phyloP scores from a whole-genome alignment of 2,888 invertebrate genomes.

The Disparrhopalites patrizii region DNA sequence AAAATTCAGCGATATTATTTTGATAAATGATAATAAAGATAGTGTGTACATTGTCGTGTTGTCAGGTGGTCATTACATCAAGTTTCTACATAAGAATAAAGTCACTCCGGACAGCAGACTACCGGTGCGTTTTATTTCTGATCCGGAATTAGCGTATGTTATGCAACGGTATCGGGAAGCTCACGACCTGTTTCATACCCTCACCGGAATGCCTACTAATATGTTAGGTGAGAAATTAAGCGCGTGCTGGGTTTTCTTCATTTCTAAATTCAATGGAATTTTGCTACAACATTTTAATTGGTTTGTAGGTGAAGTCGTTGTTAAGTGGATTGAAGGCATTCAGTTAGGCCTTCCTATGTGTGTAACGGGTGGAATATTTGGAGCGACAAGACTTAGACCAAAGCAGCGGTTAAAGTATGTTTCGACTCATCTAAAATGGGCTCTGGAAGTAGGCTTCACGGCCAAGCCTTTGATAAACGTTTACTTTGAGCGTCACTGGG shows the following conservation, averaged over 20 bases:
- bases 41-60: too few species aligned
- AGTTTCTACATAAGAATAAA: slow-evolving; percentile 76
- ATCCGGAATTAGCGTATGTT: slow-evolving; percentile 85
- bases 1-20: too few species aligned
- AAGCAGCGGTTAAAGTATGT: slow-evolving; percentile 77
- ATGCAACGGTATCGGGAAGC: slow-evolving; percentile 97
- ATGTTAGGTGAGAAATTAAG: slow-evolving; percentile 64
- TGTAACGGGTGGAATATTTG: slow-evolving; percentile 85
- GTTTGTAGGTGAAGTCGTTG: slow-evolving; percentile 69
- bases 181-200: slow-evolving; percentile 90
- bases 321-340: slow-evolving; percentile 97
- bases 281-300: not conserved
- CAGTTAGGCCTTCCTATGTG: slow-evolving; percentile 97
- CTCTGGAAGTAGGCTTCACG: slow-evolving; percentile 68
- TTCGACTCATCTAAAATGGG: slow-evolving; percentile 79
- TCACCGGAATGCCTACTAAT: slow-evolving; percentile 87
- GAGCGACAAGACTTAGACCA: slow-evolving; percentile 77
- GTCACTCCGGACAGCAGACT: slow-evolving; percentile 90
- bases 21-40: too few species aligned
- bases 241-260: not conserved
- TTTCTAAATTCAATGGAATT: not conserved
- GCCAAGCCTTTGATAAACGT: slow-evolving; percentile 78
- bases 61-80: slow-evolving; percentile 65
- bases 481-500: slow-evolving; percentile 92
- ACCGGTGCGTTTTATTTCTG: slow-evolving; percentile 85